Conservation (phyloP, 1,140 invertebrate species). For the Drosophila baimaii region DNA sequence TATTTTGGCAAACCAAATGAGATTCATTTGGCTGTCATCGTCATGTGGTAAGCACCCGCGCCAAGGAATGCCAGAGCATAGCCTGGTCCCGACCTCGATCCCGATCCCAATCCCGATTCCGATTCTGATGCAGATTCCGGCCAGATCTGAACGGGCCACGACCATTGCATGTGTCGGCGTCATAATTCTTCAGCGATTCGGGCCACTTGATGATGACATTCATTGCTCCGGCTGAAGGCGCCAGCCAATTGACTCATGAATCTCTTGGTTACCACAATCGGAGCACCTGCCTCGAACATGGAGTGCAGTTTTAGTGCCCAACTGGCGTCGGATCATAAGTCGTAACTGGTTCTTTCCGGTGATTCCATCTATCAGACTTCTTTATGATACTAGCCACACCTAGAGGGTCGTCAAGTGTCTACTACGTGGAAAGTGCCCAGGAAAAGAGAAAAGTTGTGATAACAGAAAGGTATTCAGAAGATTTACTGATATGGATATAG, state of each 20-base stretch:
- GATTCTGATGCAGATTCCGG: conserved; percentile 17
- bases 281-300: conserved; percentile 39
- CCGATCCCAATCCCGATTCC: conserved; percentile 1
- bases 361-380: conserved; percentile 55
- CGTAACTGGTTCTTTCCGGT: conserved; percentile 50
- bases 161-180: conserved; percentile 68
- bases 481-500: neutral
- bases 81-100: conserved; percentile 10
- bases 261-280: conserved; percentile 46
- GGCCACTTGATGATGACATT: conserved; percentile 71
- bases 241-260: conserved; percentile 65
- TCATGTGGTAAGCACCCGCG: conserved; percentile 57
- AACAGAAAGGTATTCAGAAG: neutral
- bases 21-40: conserved; percentile 78
- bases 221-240: conserved; percentile 53
- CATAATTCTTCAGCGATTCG: conserved; percentile 59
- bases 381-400: conserved; percentile 62
- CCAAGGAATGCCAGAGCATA: conserved; percentile 62
- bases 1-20: conserved; percentile 79
- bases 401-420: conserved; percentile 34
- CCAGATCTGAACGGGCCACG: conserved; percentile 24
- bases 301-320: conserved; percentile 19
- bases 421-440: conserved; percentile 49
- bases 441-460: neutral
- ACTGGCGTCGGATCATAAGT: conserved; percentile 13